Percentiles rank a stretch among this genome's conserved stretches.
Evolutionary conservation across 2,888 invertebrate species (phyloP).

Genomic region (Agriopis marginaria): DNA sequence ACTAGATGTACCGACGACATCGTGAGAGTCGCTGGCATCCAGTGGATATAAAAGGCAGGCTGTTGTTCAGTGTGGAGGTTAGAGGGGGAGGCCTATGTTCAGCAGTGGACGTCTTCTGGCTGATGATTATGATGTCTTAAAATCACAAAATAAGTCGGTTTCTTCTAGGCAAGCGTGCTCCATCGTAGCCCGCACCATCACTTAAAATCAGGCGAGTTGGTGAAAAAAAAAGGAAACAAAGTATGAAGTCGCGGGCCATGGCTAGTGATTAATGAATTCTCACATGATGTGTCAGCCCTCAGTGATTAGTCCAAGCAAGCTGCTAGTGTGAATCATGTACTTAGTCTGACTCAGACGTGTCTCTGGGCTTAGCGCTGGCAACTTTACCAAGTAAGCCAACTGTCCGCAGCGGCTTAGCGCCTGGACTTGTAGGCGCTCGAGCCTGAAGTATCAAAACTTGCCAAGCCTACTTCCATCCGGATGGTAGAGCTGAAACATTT

Average conservation of each 20-base stretch:
- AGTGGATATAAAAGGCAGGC: too few relatives aligned
- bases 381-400: conserved; percentile 29
- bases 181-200: too few relatives aligned
- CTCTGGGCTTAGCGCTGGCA: conserved; percentile 47
- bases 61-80: too few relatives aligned
- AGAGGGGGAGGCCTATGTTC: too few relatives aligned
- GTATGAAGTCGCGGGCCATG: neutral
- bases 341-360: conserved; percentile 47
- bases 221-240: too few relatives aligned
- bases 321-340: conserved; percentile 45
- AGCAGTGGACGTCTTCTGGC: too few relatives aligned
- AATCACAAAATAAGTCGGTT: too few relatives aligned
- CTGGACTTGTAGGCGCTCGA: conserved; percentile 17
- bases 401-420: conserved; percentile 29
- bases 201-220: too few relatives aligned
- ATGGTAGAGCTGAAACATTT: neutral
- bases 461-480: conserved; percentile 4
- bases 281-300: conserved; percentile 37
- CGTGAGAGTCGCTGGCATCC: too few relatives aligned
- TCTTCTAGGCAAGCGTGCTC: too few relatives aligned
- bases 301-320: conserved; percentile 21
- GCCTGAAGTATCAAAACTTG: conserved; percentile 29
- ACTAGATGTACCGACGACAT: too few relatives aligned
- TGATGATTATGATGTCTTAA: too few relatives aligned
- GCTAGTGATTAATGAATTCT: neutral